Evolutionary conservation across 2,797 vertebrate species (phyloP), one percentile per base, ranked within the genome.

Genomic region (Calcarius lapponicus): DNA sequence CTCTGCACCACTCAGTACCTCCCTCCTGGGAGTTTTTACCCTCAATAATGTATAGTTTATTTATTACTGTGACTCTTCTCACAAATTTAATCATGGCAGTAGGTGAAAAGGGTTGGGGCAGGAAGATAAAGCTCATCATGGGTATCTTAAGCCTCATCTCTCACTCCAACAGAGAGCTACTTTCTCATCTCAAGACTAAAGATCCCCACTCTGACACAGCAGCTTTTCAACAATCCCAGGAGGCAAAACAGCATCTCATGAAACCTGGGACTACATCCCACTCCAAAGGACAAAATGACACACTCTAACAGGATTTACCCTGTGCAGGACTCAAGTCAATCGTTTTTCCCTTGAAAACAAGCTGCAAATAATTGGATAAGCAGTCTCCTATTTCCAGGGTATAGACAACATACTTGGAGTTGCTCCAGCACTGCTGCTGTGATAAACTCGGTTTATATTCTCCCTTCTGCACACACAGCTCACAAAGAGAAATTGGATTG

Each of bases 351-450:
- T 75, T 38, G n/a, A 80, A 96, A 91, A 89, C 29, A 78, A 92
- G 50, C 47, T 51, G 51, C 65, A 80, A 71, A 71, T 82, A 91
- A 95, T 34, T 38, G 47, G 48, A 85, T 76, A 92, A 89, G 50
- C 38, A 54, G 36, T 32, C 12, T 92, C 43, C 74, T 87, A 20
- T 83, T 96, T 92, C 74, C 89, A 93, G 66, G 69, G 45, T 62
- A 86, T 15, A 80, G 38, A 50, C 47, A 95, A 86, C 2, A 4
- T 45, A 25, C 43, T 78, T 88, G 76, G 83, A 88, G 56, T 16
- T 92, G 53, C 47, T 96, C 57, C 81, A 74, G 81, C 58, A 50
- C 67, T 45, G 79, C 79, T 65, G 75, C 84, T 92, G 86, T 48
- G 67, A 89, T 73, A 89, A 91, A 32, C 47, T 62, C 65, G 42